Base-by-base conservation (phyloP, 2,888 invertebrate species). In the Mythimna pallens region DNA sequence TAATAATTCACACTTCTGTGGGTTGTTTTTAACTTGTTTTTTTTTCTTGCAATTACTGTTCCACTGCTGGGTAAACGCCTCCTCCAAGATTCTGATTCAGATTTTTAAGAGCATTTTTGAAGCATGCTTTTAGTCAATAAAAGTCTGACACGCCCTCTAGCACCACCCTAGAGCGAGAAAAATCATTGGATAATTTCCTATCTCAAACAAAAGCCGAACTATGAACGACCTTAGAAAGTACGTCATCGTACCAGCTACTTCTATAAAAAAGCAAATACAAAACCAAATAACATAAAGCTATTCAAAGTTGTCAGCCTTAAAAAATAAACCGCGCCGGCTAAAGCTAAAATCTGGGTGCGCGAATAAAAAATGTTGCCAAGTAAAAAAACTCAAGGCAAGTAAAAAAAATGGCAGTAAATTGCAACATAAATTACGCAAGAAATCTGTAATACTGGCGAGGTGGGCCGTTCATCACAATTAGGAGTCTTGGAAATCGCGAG, bases 381-480 rank as follows among this genome's bases (percentile, higher is more conserved):
- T 76, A 80, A 87, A 87, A 25, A 86, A 82, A 81, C 75, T 76
- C 78, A 72, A 25, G 65, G 52, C 73, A 81, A 77, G 87, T 87
- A 88, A 87, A 89, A 88, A 30, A 88, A 90, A 91, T n/a, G 86
- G 86, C 85, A 88, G 90, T 91, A 92, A 93, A 93, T 93, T 93
- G 92, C 90, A 88, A 90, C 91, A 93, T 93, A 93, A 93, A 93
- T 93, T 88, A 92, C 90, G 82, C 85, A 89, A 90, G 92, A 91
- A 93, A 92, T 92, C 92, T 91, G 92, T 93, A 92, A 92, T 92
- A 92, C 91, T 89, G 88, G 76, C 83, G 82, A 85, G 85, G 85
- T 84, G 82, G 77, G 87, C 89, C 88, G 92, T 93, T 92, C 89
- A 91, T 94, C 93, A 93, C 93, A 93, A 94, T 94, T 94, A 93